Percentiles rank a stretch among this genome's conserved stretches.
Evolutionary conservation across 2,888 invertebrate genomes (phyloP).

Genomic region (Drosophila demipolita): DNA sequence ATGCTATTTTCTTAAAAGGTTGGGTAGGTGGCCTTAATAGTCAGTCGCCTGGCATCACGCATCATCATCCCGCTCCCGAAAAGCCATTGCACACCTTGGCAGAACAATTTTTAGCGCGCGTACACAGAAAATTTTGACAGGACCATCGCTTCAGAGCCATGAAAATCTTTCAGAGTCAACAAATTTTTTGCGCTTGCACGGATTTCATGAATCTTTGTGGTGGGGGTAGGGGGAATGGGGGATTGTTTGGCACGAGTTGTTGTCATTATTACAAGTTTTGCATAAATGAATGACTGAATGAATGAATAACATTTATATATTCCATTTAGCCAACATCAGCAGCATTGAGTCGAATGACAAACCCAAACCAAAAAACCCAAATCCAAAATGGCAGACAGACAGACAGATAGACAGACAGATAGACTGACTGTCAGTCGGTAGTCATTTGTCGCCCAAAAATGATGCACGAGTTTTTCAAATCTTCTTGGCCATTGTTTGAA

Average conservation of each 20-base stretch:
- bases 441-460: slow-evolving; percentile 61
- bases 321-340: slow-evolving; percentile 65
- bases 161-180: slow-evolving; percentile 74
- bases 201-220: slow-evolving; percentile 48
- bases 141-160: slow-evolving; percentile 57
- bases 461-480: slow-evolving; percentile 62
- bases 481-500: slow-evolving; percentile 61
- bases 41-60: slow-evolving; percentile 51
- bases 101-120: slow-evolving; percentile 69
- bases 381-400: slow-evolving; percentile 6
- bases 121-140: slow-evolving; percentile 75
- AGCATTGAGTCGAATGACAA: slow-evolving; percentile 10
- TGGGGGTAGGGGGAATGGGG: neutral
- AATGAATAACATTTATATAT: slow-evolving; percentile 76
- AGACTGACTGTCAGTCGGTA: slow-evolving; percentile 16
- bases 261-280: slow-evolving; percentile 78
- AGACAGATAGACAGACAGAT: slow-evolving; percentile 5
- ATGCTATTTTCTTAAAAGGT: slow-evolving; percentile 14
- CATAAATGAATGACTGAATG: slow-evolving; percentile 75
- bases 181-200: slow-evolving; percentile 57
- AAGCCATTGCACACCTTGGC: slow-evolving; percentile 67
- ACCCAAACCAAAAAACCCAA: slow-evolving; percentile 8
- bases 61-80: slow-evolving; percentile 15
- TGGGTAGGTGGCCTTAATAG: slow-evolving; percentile 51
- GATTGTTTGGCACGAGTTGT: slow-evolving; percentile 25